Evolutionary conservation across 2,113 vertebrate species (phyloP).

Genomic region (Vidua macroura): DNA sequence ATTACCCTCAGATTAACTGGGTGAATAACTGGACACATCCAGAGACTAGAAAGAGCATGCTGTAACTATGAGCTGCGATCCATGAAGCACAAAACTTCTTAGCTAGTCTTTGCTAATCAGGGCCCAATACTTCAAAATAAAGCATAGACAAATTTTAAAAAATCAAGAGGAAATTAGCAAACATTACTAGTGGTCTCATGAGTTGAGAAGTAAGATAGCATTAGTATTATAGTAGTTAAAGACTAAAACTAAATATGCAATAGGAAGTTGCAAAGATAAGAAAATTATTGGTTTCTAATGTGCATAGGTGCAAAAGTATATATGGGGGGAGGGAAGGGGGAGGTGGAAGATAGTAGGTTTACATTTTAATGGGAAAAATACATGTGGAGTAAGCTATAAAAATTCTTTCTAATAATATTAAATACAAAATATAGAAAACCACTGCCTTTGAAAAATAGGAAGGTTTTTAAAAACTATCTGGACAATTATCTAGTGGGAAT

Average conservation of each 20-base stretch:
- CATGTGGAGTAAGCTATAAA: not conserved
- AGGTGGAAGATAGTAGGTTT: not conserved
- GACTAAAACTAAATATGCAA: not conserved
- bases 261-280: not conserved
- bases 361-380: not conserved
- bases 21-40: not conserved
- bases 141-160: not conserved
- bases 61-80: not conserved
- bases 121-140: not conserved
- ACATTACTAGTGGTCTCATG: not conserved
- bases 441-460: not conserved
- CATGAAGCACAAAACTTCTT: not conserved
- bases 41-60: not conserved
- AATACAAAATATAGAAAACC: not conserved
- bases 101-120: not conserved
- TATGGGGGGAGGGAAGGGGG: fast-evolving
- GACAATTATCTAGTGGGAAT: not conserved
- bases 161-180: not conserved
- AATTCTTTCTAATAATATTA: not conserved
- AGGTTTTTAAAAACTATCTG: not conserved
- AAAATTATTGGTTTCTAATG: not conserved
- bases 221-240: not conserved
- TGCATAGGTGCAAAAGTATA: not conserved
- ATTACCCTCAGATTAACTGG: not conserved
- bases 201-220: not conserved